Conservation (phyloP, 2,888 invertebrate species). For the Yponomeuta evonymella region DNA sequence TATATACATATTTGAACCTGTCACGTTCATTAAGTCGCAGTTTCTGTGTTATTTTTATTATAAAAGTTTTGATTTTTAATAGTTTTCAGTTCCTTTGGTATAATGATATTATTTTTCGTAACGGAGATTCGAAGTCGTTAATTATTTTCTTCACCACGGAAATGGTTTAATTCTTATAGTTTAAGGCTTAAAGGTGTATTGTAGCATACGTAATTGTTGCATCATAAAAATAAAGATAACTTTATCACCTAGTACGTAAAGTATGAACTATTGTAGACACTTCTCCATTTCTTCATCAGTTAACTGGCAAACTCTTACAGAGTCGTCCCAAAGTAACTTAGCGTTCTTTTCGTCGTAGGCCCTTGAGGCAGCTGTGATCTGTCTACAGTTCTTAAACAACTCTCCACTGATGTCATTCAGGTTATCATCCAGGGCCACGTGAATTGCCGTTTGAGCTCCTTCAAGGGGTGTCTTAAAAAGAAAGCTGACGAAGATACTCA, state of each 20-base stretch:
- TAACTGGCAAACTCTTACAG: background rate
- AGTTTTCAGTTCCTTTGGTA: too few species aligned
- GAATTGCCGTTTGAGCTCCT: constrained; percentile 83
- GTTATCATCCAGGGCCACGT: constrained; percentile 80
- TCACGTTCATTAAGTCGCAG: too few species aligned
- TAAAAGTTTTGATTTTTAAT: too few species aligned
- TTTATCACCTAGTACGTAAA: background rate
- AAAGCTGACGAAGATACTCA: constrained; percentile 77
- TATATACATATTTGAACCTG: too few species aligned
- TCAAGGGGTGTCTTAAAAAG: constrained; percentile 80
- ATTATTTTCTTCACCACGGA: too few species aligned
- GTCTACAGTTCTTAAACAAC: constrained; percentile 83
- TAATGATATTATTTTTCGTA: too few species aligned
- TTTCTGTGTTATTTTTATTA: too few species aligned
- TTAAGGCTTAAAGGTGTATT: too few species aligned
- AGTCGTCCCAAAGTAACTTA: constrained; percentile 56
- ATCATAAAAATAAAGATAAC: background rate
- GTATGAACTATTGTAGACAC: constrained; percentile 1
- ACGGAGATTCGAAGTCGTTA: too few species aligned
- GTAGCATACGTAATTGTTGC: too few species aligned
- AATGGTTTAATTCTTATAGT: too few species aligned
- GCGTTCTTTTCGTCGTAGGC: constrained; percentile 79
- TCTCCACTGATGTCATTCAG: constrained; percentile 78
- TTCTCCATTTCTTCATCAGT: constrained; percentile 1
- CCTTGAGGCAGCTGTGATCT: constrained; percentile 65